Evolutionary conservation across 2,797 vertebrate species (phyloP).

Genomic region (Sebastes paucispinis): DNA sequence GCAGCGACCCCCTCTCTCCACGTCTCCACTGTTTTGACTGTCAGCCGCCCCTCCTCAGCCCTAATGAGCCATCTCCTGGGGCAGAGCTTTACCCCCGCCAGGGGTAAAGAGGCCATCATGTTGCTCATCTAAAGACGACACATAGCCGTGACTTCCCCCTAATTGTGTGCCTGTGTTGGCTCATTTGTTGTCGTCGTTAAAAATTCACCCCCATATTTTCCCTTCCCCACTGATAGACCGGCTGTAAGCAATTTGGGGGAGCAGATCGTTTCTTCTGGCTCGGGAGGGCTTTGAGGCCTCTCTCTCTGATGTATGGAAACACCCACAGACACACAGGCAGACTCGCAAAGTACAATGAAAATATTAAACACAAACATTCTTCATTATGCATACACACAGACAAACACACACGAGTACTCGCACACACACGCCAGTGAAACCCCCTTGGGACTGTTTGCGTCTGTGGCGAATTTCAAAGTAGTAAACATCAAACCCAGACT

Average conservation of each 20-base stretch:
- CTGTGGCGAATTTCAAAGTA: slow-evolving; percentile 85
- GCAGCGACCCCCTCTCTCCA: slow-evolving; percentile 55
- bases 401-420: background rate
- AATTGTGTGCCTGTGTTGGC: slow-evolving; percentile 86
- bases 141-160: slow-evolving; percentile 88
- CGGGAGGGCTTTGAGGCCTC: slow-evolving; percentile 72
- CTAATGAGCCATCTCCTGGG: slow-evolving; percentile 92
- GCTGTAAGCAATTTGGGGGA: slow-evolving; percentile 84
- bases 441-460: slow-evolving; percentile 77
- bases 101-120: slow-evolving; percentile 94
- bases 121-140: slow-evolving; percentile 92
- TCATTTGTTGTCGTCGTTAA: slow-evolving; percentile 92
- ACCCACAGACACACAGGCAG: slow-evolving; percentile 55
- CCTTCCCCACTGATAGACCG: slow-evolving; percentile 74
- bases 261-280: slow-evolving; percentile 78
- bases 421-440: slow-evolving; percentile 14
- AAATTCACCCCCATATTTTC: slow-evolving; percentile 85
- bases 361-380: slow-evolving; percentile 60
- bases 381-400: slow-evolving; percentile 53
- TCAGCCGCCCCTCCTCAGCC: slow-evolving; percentile 76
- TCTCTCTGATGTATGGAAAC: slow-evolving; percentile 72
- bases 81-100: slow-evolving; percentile 83
- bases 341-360: slow-evolving; percentile 60
- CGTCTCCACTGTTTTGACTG: slow-evolving; percentile 76
- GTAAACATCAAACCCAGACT: slow-evolving; percentile 80